Base-by-base conservation (phyloP, 2,113 vertebrate genomes). In the Peromyscus polionotus region DNA sequence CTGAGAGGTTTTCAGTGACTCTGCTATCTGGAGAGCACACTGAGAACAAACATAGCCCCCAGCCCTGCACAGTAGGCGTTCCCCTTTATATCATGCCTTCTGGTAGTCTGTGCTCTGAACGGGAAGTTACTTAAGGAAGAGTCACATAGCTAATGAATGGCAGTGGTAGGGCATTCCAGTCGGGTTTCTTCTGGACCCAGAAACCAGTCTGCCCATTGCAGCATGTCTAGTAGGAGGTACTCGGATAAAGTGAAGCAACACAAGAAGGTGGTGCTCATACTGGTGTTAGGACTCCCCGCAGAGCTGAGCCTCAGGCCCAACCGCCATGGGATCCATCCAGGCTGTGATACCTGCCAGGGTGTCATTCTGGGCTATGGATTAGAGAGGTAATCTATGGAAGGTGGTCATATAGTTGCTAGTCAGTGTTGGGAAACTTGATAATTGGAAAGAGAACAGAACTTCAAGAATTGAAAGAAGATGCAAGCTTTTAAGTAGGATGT, bases 371-470 rank as follows among this genome's bases (percentile, higher is more conserved):
- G 48, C 20, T 72, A 3, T 67, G 48, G 91, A 22, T 77, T 80
- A 61, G 36, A 95, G 63, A 79, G 76, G 63, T 42, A 90, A 70
- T 88, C 90, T 95, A 26, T 79, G 19, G 42, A 72, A 92, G 28
- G 67, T 73, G 3, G 81, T 77, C 85, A 20, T 6, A 70, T 45
- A 95, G 88, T 72, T 91, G n/a, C 67, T 89, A 20, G 12, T 68
- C 72, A 90, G 33, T 12, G 83, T 33, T 85, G 59, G 26, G 63
- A 68, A 57, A 45, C 51, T 88, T 76, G 22, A 80, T 54, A 65
- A 79, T 12, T 81, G 24, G 12, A 68, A 79, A 91, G 42, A 88
- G 59, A 96, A 93, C 81, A 96, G 48, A 93, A 88, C 75, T 92
- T 73, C 0, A 80, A n/a, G 22, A 88, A 68, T 80, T 57, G 1